Conservation (phyloP, 2,797 vertebrate species). For the Morelia viridis region DNA sequence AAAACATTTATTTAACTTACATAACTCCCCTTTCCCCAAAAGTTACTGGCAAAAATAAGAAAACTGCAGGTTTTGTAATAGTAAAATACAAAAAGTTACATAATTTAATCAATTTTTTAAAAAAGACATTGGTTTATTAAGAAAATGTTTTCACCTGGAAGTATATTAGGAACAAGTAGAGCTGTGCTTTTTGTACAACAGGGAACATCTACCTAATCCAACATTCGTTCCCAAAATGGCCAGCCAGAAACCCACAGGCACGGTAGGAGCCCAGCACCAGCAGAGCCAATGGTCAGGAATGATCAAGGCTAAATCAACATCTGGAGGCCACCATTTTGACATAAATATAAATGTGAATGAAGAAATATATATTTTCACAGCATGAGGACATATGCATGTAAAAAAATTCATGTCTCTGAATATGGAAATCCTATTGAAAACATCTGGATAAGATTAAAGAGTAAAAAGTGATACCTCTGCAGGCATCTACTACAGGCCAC, state of each 20-base stretch:
- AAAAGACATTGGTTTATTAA: neutral
- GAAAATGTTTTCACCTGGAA: neutral
- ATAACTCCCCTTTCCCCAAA: neutral
- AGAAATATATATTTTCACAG: slow-evolving; percentile 25
- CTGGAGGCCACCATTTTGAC: neutral
- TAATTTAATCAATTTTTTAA: neutral
- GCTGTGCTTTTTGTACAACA: neutral
- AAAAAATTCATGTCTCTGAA: neutral
- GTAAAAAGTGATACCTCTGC: neutral
- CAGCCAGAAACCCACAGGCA: neutral
- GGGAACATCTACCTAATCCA: neutral
- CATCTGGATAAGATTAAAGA: neutral
- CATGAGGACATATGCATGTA: neutral
- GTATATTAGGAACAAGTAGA: neutral
- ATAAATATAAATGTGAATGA: neutral
- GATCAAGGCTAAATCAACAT: neutral
- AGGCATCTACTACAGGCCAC: neutral
- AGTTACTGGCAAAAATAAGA: neutral
- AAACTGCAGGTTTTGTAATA: neutral
- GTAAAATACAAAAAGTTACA: neutral
- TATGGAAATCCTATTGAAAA: neutral
- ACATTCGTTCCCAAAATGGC: neutral
- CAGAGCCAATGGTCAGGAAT: neutral
- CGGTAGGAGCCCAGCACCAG: neutral
- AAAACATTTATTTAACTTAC: neutral